Evolutionary conservation across 2,113 vertebrate species (phyloP).

Genomic region (Pardalotus punctatus): DNA sequence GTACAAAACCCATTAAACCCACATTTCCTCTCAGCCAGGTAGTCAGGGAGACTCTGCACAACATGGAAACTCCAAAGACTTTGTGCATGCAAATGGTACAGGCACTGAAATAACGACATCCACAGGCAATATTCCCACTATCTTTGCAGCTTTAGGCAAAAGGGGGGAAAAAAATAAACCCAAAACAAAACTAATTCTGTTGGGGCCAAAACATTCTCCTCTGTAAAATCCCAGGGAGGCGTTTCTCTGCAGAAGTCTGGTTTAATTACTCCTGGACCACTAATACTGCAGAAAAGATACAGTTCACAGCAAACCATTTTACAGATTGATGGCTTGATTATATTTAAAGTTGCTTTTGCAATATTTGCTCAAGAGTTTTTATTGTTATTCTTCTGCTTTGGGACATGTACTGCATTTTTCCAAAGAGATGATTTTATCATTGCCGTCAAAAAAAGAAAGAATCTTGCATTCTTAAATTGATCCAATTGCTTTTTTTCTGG

Average conservation of each 20-base stretch:
- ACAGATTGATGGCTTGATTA: not conserved
- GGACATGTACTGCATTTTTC: not conserved
- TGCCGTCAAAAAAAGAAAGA: not conserved
- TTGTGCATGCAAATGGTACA: not conserved
- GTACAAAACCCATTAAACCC: constrained; percentile 21
- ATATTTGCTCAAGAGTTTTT: constrained; percentile 23
- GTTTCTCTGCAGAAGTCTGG: not conserved
- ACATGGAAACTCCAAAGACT: not conserved
- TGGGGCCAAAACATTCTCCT: not conserved
- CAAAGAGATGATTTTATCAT: not conserved
- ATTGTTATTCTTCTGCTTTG: constrained; percentile 16
- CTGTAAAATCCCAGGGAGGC: not conserved
- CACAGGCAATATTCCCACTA: not conserved
- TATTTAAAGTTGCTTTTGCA: not conserved
- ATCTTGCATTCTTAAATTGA: not conserved
- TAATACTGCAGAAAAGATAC: not conserved
- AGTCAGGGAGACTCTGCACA: constrained; percentile 36
- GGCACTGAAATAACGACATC: not conserved
- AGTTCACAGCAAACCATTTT: not conserved
- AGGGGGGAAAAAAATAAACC: fast-evolving
- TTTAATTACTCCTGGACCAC: not conserved
- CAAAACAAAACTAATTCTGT: not conserved
- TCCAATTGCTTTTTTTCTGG: not conserved
- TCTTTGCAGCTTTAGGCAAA: not conserved
- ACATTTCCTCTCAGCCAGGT: constrained; percentile 4